Evolutionary conservation across 2,888 invertebrate genomes (phyloP), one percentile per base, ranked within the genome.

Genomic region (Andrena chrysosceles): DNA sequence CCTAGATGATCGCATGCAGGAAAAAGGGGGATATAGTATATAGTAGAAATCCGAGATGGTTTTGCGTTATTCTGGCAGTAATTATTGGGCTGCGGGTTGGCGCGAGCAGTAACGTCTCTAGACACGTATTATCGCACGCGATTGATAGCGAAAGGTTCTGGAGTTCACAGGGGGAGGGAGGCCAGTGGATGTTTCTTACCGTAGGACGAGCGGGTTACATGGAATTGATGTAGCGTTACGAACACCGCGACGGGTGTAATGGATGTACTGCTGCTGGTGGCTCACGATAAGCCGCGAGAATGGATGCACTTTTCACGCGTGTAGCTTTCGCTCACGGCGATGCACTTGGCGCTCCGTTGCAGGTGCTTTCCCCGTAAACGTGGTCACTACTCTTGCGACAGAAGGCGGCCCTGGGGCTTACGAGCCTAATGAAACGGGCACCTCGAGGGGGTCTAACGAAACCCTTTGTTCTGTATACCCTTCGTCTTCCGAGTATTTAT

Each of bases 171-270:
- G 13, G 23, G 23, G 56, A 20, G 48, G 49, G 23, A 31, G 35
- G 20, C 16, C 29, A 0, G 64, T 52, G 80, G 60, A 80, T 78
- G 78, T 72, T 78, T 48, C 42, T 54, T 35, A 66, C 35, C 63
- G 80, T 42, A 78, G 67, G 71, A 81, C 79, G 79, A 68, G 63
- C 70, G 59, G 70, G 69, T 81, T 81, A 68, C 80, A 48, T 68
- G 67, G 79, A 81, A 81, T 81, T 81, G 81, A 81, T 81, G 81
- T 81, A 79, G 81, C 81, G 81, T 79, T 81, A 79, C 81, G 79
- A 81, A 81, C 81, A 68, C 72, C 81, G 62, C 72, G 81, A 81
- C 81, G 72, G 31, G 33, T 26, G 68, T 79, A 81, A 81, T 81
- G 81, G 56, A 81, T 81, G 81, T 81, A 72, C 79, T 79, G 81